Base-by-base conservation (phyloP, 2,888 invertebrate genomes). In the Andrena marginata region DNA sequence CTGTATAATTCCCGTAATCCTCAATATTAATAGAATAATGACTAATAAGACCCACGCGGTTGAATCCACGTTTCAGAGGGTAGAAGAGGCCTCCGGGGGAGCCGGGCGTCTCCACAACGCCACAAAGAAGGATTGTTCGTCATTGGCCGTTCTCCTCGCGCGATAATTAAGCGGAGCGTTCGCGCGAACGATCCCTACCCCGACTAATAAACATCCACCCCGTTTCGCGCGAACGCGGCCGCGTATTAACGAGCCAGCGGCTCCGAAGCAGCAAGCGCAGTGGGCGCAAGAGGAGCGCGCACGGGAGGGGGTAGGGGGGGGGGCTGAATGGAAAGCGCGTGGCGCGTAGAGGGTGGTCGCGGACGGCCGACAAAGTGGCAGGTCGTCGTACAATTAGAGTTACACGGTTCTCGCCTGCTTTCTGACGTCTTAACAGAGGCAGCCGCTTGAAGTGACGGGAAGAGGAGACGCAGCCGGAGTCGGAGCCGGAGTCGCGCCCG, bases 381-480 rank as follows among this genome's bases (percentile, higher is more conserved):
- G 85, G 78, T 80, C 82, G 67, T 42, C 71, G 76, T 70, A 86
- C 85, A 86, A 86, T 86, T 82, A 82, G 82, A 83, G 83, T 85
- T 86, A 83, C 85, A 86, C 85, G 85, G 77, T 83, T 86, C 83
- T 80, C 85, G 85, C 83, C 83, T 85, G 85, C 77, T 77, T 76
- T 86, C 68, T 78, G 63, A 80, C 77, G 75, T 85, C 83, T 80
- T 77, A 62, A 82, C 82, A 72, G 77, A 68, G 60, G 65, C 69
- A 51, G 78, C 23, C 73, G 75, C 67, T 72, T 76, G 62, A 64
- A 67, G 74, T 48, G 76, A 77, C 67, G 71, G 54, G 73, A 71
- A 70, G 74, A 79, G 75, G 8, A 54, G 69, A 68, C 60, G 16
- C 42, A 5, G 42, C 16, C 13, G 42, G 42, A 42, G 42, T 10